A percentile compares a stretch with the other conserved stretches of the same genome.
Conservation (phyloP, 2,888 invertebrate genomes). For the Drosophila parthenogenetica region DNA sequence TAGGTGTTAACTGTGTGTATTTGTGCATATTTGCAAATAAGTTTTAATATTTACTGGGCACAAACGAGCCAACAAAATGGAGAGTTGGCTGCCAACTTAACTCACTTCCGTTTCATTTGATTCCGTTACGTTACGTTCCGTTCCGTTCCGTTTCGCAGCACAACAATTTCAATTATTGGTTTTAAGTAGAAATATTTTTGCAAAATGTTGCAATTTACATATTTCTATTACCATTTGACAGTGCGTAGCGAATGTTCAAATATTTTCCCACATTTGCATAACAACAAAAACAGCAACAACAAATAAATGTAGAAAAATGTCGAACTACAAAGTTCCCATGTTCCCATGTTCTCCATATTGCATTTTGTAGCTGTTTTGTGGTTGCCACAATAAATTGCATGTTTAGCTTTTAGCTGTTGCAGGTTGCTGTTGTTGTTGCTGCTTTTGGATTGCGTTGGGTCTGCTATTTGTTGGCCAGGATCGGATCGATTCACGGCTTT, state of each 20-base stretch:
- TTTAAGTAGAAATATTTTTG: constrained; percentile 23
- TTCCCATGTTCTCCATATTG: constrained; percentile 57
- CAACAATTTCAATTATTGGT: constrained; percentile 23
- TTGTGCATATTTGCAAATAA: constrained; percentile 39
- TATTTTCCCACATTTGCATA: constrained; percentile 52
- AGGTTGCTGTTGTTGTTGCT: constrained; percentile 14
- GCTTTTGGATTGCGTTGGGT: constrained; percentile 12
- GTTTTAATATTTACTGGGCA: constrained; percentile 53
- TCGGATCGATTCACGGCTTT: constrained; percentile 34
- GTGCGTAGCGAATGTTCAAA: constrained; percentile 54
- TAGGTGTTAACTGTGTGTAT: not conserved
- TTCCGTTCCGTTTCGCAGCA: constrained; percentile 11
- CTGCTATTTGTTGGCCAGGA: constrained; percentile 20
- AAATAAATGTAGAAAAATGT: constrained; percentile 25
- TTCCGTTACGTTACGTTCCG: constrained; percentile 22
- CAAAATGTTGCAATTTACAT: constrained; percentile 26
- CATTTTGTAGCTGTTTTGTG: constrained; percentile 44
- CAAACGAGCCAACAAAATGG: constrained; percentile 27
- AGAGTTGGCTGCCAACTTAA: constrained; percentile 34
- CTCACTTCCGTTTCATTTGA: constrained; percentile 43
- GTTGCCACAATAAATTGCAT: constrained; percentile 64
- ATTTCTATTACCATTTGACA: constrained; percentile 39
- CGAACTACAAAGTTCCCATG: constrained; percentile 54
- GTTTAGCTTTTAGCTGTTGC: constrained; percentile 52
- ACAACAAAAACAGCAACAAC: constrained; percentile 28